A percentile compares a stretch with the other conserved stretches of the same genome.
Conservation (phyloP, 2,113 vertebrate genomes). For the Cnemophilus loriae region DNA sequence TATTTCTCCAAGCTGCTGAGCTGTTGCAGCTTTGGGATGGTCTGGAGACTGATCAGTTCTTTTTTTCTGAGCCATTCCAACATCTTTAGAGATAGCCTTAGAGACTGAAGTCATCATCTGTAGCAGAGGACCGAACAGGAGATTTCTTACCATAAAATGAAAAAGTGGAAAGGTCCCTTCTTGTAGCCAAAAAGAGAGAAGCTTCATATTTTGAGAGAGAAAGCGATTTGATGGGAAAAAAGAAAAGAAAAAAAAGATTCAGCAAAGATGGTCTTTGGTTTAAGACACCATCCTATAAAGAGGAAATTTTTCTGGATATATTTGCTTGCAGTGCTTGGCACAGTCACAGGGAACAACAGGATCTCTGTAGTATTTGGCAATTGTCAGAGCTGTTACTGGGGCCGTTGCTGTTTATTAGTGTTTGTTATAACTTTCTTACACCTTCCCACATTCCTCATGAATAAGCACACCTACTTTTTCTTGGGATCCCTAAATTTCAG, state of each 20-base stretch:
- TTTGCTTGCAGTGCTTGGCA: neutral
- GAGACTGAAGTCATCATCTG: neutral
- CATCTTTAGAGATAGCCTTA: neutral
- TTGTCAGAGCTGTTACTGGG: neutral
- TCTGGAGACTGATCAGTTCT: neutral
- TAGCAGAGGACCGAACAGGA: neutral
- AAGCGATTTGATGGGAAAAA: neutral
- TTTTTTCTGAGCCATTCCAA: neutral
- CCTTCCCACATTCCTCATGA: neutral
- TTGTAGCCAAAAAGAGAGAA: neutral
- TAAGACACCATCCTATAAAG: neutral
- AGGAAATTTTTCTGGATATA: neutral
- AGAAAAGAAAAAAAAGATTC: fast-evolving
- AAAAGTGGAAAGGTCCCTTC: neutral
- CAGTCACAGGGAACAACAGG: neutral
- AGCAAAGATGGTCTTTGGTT: neutral
- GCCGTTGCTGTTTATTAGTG: neutral
- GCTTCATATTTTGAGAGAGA: neutral
- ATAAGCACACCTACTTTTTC: neutral
- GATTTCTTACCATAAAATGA: neutral
- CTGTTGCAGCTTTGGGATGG: neutral
- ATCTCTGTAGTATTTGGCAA: neutral
- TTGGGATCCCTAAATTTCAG: neutral
- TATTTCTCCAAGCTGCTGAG: conserved; percentile 5
- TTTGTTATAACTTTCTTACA: neutral